These are phyloP conservation scores for Scylla paramamosain DNA, from an alignment of 1,140 invertebrate genomes.

Conservation along the genomic window DNA sequence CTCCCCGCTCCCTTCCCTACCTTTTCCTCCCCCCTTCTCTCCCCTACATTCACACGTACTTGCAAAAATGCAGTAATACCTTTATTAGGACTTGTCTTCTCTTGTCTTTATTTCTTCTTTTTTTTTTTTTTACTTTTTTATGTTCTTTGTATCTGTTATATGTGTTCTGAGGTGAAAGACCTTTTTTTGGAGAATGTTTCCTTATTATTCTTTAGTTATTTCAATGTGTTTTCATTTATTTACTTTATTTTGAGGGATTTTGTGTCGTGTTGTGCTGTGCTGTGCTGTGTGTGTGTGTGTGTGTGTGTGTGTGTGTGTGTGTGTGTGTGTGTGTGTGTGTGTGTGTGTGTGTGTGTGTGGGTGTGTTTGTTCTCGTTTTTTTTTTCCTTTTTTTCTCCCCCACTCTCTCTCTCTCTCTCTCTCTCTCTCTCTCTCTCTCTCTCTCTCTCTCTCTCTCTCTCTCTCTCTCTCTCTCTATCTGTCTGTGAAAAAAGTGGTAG, in stretches of 20 bases:
- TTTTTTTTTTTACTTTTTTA: too few species aligned
- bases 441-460: constrained; percentile 16
- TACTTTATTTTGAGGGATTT: too few species aligned
- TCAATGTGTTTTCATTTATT: too few species aligned
- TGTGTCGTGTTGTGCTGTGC: too few species aligned
- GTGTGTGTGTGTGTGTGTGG: neutral
- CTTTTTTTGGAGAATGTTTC: too few species aligned
- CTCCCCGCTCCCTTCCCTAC: neutral
- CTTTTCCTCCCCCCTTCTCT: neutral
- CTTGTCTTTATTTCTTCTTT: too few species aligned
- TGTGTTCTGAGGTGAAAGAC: too few species aligned
- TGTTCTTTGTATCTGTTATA: too few species aligned
- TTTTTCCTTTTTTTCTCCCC: neutral
- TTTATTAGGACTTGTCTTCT: too few species aligned
- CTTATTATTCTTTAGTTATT: too few species aligned
- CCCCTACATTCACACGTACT: neutral
- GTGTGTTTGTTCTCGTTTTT: neutral
- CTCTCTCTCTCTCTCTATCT: neutral
- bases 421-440: neutral
- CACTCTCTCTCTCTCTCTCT: neutral
- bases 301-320: neutral
- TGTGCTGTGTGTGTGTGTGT: too few species aligned
- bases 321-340: neutral
- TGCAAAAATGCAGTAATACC: too few species aligned
- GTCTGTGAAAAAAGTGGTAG: neutral